Conservation (phyloP, 2,888 invertebrate species). For the Eupithecia exiguata region DNA sequence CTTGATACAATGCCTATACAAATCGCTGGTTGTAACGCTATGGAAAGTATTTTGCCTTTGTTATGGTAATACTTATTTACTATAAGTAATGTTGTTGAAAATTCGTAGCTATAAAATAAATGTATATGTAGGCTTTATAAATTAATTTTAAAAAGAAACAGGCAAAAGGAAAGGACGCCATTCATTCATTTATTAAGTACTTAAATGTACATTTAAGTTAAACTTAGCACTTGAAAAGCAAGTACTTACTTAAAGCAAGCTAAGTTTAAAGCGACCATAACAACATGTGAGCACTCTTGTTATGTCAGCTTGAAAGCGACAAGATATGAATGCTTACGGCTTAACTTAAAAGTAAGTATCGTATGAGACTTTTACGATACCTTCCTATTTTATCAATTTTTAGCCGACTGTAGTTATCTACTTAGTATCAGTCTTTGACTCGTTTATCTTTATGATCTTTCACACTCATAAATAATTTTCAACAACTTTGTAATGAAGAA, state of each 20-base stretch:
- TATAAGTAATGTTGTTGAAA: constrained; percentile 3
- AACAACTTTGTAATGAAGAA: constrained; percentile 58
- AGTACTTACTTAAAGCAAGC: too few relatives aligned
- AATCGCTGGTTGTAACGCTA: constrained; percentile 48
- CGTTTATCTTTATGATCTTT: constrained; percentile 45
- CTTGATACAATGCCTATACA: constrained; percentile 55
- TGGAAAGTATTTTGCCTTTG: constrained; percentile 58
- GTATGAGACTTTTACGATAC: background rate
- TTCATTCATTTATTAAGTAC: too few relatives aligned
- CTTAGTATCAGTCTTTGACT: constrained; percentile 38
- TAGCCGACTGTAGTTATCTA: background rate
- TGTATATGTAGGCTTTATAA: background rate
- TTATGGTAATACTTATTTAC: constrained; percentile 58
- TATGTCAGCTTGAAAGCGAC: background rate
- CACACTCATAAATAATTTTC: constrained; percentile 47
- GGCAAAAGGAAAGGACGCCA: too few relatives aligned
- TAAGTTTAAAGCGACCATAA: background rate
- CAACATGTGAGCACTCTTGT: background rate
- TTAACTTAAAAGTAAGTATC: background rate
- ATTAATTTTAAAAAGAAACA: background rate
- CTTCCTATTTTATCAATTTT: background rate
- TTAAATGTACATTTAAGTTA: too few relatives aligned
- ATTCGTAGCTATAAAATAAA: background rate
- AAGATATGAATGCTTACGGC: background rate
- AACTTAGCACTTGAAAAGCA: too few relatives aligned